Conservation (phyloP, 2,888 invertebrate species). For the Synanthedon myopaeformis region DNA sequence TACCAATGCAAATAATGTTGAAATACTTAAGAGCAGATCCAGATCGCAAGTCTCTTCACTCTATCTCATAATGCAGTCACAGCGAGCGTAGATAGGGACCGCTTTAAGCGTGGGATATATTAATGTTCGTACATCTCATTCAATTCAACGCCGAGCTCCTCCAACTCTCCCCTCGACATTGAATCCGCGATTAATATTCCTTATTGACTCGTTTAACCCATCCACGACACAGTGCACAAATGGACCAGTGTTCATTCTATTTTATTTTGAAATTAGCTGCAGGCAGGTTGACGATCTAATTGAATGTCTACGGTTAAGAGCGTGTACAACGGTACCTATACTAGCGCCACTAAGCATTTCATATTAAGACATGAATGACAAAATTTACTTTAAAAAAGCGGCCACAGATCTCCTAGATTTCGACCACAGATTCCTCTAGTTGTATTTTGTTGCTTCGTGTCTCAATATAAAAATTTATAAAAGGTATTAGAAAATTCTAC, state of each 20-base stretch:
- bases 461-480: too few species aligned
- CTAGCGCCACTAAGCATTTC: too few species aligned
- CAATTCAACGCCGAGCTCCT: conserved; percentile 17
- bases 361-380: too few species aligned
- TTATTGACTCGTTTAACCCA: conserved; percentile 21
- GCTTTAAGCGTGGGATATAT: conserved; percentile 11
- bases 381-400: too few species aligned
- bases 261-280: not conserved
- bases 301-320: too few species aligned
- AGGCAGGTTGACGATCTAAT: too few species aligned
- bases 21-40: not conserved
- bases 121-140: conserved; percentile 11
- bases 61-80: not conserved
- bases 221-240: not conserved
- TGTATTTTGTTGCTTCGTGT: too few species aligned
- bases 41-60: not conserved
- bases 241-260: not conserved
- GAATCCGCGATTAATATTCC: conserved; percentile 25
- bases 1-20: not conserved
- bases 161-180: conserved; percentile 8
- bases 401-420: too few species aligned
- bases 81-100: not conserved
- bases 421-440: too few species aligned
- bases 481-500: too few species aligned
- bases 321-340: too few species aligned